Evolutionary conservation across 2,113 vertebrate genomes (phyloP).

Genomic region (Gopherus evgoodei): DNA sequence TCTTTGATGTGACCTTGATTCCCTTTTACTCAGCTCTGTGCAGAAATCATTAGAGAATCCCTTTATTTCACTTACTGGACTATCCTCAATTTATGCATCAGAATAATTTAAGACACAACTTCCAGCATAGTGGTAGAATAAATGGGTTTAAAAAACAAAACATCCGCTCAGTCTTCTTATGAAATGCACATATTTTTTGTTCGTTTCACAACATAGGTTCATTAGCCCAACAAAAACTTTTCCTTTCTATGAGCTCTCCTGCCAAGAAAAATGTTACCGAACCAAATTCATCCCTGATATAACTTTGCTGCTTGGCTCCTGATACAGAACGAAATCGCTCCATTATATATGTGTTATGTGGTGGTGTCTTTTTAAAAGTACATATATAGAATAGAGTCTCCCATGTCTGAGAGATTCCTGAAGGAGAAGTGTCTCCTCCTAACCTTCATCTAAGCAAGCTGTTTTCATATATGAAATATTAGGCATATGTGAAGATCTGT

Average conservation of each 20-base stretch:
- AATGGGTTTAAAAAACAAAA: background rate
- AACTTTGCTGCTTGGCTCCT: background rate
- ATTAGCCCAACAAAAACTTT: background rate
- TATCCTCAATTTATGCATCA: background rate
- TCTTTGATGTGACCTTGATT: background rate
- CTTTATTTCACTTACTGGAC: background rate
- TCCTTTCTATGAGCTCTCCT: background rate
- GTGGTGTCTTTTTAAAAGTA: background rate
- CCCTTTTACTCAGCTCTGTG: background rate
- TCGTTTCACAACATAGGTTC: background rate
- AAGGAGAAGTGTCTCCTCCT: background rate
- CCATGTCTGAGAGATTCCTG: background rate
- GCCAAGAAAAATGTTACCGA: background rate
- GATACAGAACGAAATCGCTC: background rate
- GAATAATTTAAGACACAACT: background rate
- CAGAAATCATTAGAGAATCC: background rate
- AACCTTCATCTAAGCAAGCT: background rate
- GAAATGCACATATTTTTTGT: background rate
- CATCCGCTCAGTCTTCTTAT: background rate
- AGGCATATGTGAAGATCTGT: accelerated
- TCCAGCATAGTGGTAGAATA: background rate
- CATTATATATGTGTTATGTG: background rate
- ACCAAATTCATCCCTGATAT: accelerated
- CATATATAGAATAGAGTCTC: background rate
- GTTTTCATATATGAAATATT: background rate